Evolutionary conservation across 2,113 vertebrate species (phyloP), one percentile per base, ranked within the genome.

Genomic region (Bos taurus): DNA sequence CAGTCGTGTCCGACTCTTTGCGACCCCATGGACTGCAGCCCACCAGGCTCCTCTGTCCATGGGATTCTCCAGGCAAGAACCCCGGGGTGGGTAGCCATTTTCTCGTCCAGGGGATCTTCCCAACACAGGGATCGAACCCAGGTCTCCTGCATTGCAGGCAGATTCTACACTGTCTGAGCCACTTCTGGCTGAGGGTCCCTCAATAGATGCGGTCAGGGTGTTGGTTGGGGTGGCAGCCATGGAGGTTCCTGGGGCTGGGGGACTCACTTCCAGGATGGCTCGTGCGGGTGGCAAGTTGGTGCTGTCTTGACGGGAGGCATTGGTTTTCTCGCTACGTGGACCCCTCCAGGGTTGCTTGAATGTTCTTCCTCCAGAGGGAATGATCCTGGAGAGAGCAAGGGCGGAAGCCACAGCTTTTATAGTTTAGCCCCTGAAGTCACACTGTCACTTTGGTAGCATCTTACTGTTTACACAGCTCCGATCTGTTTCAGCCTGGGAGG

Each of bases 211-310:
- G 1, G 16, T 33, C 10, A 26, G 86, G 80, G 9, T 64, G n/a
- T n/a, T 5, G 30, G n/a, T 46, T 19, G 56, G 82, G 57, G 28
- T 36, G 40, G 60, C 54, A 36, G 43, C 10, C 67, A 23, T 3
- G 25, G 48, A 9, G 36, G 7, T 56, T 28, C 14, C 9, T 23
- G 74, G 50, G 81, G 25, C 87, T 21, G 33, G 71, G 59, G 28
- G 54, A 21, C 28, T 40, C 7, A 7, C 28, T 7, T 30, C 21
- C 26, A 8, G 14, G 5, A 23, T 2, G 40, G 60, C 26, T 56
- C 21, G 16, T 23, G 6, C 1, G 10, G 17, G 5, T 8, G 33
- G 48, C 0, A 4, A 17, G 36, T 17, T 84, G 88, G 30, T 48
- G 84, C 23, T 43, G 50, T 74, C 25, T 77, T 36, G 56, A 54